Evolutionary conservation across 2,888 invertebrate genomes (phyloP).

Genomic region (Ophion slaviceki): DNA sequence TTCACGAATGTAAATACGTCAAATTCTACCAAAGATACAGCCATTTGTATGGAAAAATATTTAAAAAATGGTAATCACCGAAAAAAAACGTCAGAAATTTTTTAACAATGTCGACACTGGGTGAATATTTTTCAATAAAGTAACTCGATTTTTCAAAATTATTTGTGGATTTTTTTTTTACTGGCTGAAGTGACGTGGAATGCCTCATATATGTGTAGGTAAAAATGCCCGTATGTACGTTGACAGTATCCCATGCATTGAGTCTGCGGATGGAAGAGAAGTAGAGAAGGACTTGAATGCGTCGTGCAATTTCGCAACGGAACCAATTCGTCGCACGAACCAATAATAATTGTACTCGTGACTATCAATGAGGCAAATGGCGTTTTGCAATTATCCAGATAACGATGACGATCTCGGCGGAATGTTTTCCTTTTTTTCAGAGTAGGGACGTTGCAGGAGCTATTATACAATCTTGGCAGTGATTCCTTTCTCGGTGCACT

Average conservation of each 20-base stretch:
- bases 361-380: conserved; percentile 37
- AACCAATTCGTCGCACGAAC: conserved; percentile 47
- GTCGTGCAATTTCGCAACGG: conserved; percentile 20
- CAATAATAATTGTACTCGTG: conserved; percentile 41
- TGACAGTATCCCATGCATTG: neutral
- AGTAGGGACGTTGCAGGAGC: neutral
- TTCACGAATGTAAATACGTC: too few species aligned
- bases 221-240: conserved; percentile 15
- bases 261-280: neutral
- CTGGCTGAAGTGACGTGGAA: too few species aligned
- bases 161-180: too few species aligned
- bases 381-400: neutral
- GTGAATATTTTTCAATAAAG: too few species aligned
- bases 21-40: too few species aligned
- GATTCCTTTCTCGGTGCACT: neutral
- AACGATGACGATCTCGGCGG: neutral
- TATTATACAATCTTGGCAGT: neutral
- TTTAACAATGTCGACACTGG: too few species aligned
- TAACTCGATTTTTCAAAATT: too few species aligned
- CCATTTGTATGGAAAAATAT: too few species aligned
- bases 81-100: too few species aligned
- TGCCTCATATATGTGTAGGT: neutral
- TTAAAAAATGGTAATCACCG: too few species aligned
- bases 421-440: neutral
- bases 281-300: conserved; percentile 12